These are phyloP conservation scores for Lagenorhynchus albirostris DNA, from an alignment of 2,113 vertebrate species.

Conservation along the genomic window DNA sequence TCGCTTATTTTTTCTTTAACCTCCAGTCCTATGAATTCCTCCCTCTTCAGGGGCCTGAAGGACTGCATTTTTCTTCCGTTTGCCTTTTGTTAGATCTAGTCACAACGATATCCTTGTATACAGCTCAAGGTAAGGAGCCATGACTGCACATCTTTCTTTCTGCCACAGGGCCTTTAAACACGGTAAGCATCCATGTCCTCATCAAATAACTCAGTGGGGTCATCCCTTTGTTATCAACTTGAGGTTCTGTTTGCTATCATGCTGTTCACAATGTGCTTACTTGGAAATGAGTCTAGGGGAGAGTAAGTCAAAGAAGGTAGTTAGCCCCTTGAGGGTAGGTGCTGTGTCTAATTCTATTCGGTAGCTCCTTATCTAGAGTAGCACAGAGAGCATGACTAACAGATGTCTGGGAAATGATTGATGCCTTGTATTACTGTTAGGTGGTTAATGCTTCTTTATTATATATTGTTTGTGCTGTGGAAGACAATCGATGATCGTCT, in stretches of 20 bases:
- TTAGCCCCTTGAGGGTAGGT: not conserved
- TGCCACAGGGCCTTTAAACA: not conserved
- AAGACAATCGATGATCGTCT: not conserved
- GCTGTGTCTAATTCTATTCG: not conserved
- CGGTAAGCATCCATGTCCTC: not conserved
- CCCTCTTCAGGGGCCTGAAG: not conserved
- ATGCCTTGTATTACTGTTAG: not conserved
- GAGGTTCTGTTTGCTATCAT: not conserved
- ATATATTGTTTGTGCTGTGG: not conserved
- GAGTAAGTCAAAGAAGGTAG: not conserved
- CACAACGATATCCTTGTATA: not conserved
- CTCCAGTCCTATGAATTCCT: not conserved
- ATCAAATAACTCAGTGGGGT: not conserved
- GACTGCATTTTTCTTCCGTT: not conserved
- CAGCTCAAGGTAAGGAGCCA: not conserved
- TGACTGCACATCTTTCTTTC: not conserved
- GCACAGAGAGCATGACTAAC: not conserved
- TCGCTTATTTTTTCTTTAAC: not conserved
- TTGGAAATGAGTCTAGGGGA: conserved; percentile 3
- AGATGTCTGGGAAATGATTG: not conserved
- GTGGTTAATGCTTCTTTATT: not conserved
- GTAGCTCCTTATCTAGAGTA: not conserved
- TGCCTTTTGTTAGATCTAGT: not conserved
- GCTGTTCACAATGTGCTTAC: not conserved
- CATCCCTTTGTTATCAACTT: not conserved